Conservation (phyloP, 2,113 vertebrate genomes). For the Gobiocypris rarus region DNA sequence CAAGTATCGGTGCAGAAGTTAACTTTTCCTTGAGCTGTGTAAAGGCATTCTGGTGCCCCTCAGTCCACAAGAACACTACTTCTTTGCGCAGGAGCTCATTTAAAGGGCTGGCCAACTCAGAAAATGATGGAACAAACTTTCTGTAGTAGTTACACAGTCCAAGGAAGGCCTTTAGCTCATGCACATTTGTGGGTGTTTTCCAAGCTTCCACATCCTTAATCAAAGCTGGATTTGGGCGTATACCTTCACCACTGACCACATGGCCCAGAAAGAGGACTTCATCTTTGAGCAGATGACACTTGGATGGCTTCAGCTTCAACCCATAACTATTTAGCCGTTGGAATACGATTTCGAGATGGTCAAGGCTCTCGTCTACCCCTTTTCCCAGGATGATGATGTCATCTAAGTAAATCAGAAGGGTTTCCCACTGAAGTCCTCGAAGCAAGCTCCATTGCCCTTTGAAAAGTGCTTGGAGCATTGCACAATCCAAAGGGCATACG, state of each 20-base stretch:
- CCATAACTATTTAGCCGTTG: background rate
- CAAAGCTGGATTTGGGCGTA: background rate
- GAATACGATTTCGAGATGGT: slow-evolving; percentile 32
- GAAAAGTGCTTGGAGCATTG: slow-evolving; percentile 40
- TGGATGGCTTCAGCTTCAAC: slow-evolving; percentile 48
- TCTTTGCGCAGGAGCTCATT: slow-evolving; percentile 9
- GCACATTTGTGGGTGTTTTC: background rate
- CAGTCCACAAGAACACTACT: background rate
- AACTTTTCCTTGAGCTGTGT: background rate
- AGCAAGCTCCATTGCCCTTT: slow-evolving; percentile 40
- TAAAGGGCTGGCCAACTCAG: background rate
- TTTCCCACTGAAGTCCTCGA: slow-evolving; percentile 31
- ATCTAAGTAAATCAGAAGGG: slow-evolving; percentile 37
- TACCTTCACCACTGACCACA: slow-evolving; percentile 29
- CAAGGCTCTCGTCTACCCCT: slow-evolving; percentile 12
- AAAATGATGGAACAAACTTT: background rate
- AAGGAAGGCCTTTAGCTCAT: slow-evolving; percentile 24
- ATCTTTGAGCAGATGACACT: slow-evolving; percentile 41
- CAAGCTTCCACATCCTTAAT: background rate
- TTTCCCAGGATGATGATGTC: slow-evolving; percentile 42
- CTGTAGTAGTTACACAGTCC: slow-evolving; percentile 38
- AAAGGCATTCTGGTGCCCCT: background rate
- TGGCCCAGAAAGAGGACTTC: slow-evolving; percentile 43
- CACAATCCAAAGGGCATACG: slow-evolving; percentile 29
- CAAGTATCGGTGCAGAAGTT: background rate